Base-by-base conservation (phyloP, 2,113 vertebrate genomes). In the Pipa parva region DNA sequence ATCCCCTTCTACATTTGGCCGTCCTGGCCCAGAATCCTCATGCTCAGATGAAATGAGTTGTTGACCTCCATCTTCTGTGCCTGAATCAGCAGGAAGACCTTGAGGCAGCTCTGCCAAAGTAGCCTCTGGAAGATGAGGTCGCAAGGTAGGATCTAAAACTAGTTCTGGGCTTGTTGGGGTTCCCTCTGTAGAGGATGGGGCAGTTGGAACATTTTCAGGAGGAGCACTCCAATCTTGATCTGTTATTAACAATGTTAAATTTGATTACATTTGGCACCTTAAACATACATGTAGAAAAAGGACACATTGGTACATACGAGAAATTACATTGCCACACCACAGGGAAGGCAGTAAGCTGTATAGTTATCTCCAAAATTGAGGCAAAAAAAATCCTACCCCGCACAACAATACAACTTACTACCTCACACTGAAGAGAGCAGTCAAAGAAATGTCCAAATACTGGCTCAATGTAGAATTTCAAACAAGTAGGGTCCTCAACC, bases 371-470 rank as follows among this genome's bases (percentile, higher is more conserved):
- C 89, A 83, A 74, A 56, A 83, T 77, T 81, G 86, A 90, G 85
- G 89, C 84, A 89, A 84, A 82, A 80, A 74, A 76, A 82, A 87
- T 83, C 81, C 84, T 82, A 89, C 91, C 92, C 92, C 90, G 13
- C 20, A 89, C 89, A 94, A 94, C 90, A 93, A 95, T 92, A 95
- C 92, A 95, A 95, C 91, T 93, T 92, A 93, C 93, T 95, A 94
- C 93, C 91, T 94, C 92, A 93, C 86, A 87, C 81, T 76, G 79
- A 74, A 82, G 81, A 65, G 85, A 81, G 78, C 78, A 77, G 59
- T 20, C 7, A 6, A 21, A 1, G 21, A 13, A 22, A 20, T 42
- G 39, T 5, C 6, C 1, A 17, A 18, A 42, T 42, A 11, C 39
- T n/a, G n/a, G n/a, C n/a, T n/a, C n/a, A n/a, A n/a, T n/a, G n/a